phyloP scores from a whole-genome alignment of 2,888 invertebrate genomes.

The Acleris holmiana region DNA sequence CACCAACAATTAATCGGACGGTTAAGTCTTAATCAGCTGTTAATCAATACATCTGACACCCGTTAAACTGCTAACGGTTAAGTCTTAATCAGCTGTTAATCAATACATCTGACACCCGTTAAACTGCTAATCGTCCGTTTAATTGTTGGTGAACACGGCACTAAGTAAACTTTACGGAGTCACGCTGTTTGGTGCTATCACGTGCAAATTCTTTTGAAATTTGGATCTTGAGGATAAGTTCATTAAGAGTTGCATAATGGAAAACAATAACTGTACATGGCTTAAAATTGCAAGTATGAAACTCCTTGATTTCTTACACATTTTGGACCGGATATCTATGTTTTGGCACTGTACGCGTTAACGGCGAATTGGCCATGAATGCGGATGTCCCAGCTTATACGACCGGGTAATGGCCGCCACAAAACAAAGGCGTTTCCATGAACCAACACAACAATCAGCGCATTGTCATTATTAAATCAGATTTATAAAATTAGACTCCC shows the following conservation, averaged over 20 bases:
- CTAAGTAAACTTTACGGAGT: not conserved
- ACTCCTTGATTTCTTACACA: too few relatives aligned
- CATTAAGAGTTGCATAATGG: not conserved
- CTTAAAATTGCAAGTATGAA: not conserved
- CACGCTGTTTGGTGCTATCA: not conserved
- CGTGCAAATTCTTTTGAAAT: too few relatives aligned
- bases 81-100: too few relatives aligned
- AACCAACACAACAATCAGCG: not conserved
- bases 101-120: too few relatives aligned
- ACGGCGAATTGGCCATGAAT: constrained; percentile 12
- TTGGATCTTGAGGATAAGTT: not conserved
- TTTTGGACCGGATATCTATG: too few relatives aligned
- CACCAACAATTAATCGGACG: too few relatives aligned
- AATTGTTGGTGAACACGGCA: too few relatives aligned
- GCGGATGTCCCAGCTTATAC: not conserved
- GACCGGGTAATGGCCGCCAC: constrained; percentile 11
- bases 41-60: too few relatives aligned
- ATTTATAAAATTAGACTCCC: constrained; percentile 27
- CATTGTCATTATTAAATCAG: constrained; percentile 15
- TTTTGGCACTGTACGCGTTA: too few relatives aligned
- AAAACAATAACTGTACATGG: not conserved
- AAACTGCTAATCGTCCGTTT: too few relatives aligned
- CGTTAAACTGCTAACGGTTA: too few relatives aligned
- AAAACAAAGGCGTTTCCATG: constrained; percentile 1
- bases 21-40: too few relatives aligned